Conservation (phyloP, 2,113 vertebrate genomes). For the Melanerpes formicivorus region DNA sequence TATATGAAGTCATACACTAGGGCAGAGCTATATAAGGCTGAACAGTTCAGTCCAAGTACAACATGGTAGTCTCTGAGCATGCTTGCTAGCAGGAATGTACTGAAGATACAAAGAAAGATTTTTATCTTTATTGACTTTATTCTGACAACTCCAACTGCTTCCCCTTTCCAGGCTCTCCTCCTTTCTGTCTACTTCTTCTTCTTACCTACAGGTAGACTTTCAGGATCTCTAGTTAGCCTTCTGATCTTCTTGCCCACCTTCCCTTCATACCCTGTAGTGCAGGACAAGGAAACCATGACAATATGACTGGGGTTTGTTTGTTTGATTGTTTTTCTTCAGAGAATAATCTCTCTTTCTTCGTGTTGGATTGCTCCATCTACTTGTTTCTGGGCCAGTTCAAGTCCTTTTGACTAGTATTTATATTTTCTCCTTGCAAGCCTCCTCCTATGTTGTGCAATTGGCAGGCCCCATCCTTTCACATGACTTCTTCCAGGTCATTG, state of each 20-base stretch:
- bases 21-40: background rate
- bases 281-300: background rate
- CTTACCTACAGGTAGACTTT: fast-evolving
- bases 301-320: background rate
- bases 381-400: background rate
- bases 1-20: background rate
- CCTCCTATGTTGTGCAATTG: background rate
- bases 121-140: background rate
- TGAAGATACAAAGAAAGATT: background rate
- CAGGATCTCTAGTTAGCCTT: background rate
- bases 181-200: background rate
- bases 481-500: conserved; percentile 57
- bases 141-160: background rate
- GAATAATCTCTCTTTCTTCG: background rate
- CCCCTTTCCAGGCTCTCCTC: background rate
- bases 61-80: background rate
- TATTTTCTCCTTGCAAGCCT: background rate
- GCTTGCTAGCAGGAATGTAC: background rate
- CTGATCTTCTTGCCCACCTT: background rate
- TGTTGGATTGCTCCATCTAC: background rate
- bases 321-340: too few relatives aligned
- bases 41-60: background rate
- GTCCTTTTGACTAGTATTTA: background rate
- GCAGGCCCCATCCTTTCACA: background rate
- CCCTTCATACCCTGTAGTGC: background rate